Evolutionary conservation across 2,888 invertebrate species (phyloP).

Genomic region (Harpagoxenus sublaevis): DNA sequence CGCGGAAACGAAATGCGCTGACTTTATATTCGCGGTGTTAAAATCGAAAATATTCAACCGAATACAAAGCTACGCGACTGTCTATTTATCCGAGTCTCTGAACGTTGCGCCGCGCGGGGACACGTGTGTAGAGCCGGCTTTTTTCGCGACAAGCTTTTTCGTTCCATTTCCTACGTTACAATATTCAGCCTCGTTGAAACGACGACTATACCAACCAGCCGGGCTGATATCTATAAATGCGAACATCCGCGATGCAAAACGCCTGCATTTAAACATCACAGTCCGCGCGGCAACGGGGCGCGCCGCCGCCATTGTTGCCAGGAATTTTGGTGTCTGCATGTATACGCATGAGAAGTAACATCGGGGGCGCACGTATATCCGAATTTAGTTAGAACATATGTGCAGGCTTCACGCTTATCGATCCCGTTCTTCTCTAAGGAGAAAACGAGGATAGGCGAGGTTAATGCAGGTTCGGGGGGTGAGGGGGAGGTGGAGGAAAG

Average conservation of each 20-base stretch:
- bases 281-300: conserved; percentile 24
- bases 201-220: conserved; percentile 42
- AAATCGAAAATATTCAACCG: conserved; percentile 37
- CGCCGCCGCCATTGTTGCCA: conserved; percentile 46
- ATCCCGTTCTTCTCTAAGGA: conserved; percentile 71
- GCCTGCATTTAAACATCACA: conserved; percentile 53
- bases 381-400: conserved; percentile 72
- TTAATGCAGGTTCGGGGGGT: conserved; percentile 75
- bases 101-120: neutral
- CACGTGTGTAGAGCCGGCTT: conserved; percentile 4
- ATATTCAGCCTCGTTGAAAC: conserved; percentile 54
- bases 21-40: conserved; percentile 30
- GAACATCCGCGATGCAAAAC: conserved; percentile 54
- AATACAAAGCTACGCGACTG: conserved; percentile 17
- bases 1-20: conserved; percentile 41
- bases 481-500: conserved; percentile 54
- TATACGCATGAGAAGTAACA: conserved; percentile 60
- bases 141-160: conserved; percentile 50
- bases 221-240: conserved; percentile 51
- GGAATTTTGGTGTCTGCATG: conserved; percentile 48
- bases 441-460: conserved; percentile 63
- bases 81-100: conserved; percentile 46
- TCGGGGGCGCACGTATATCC: conserved; percentile 49
- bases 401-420: conserved; percentile 77
- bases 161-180: conserved; percentile 52